These are phyloP conservation scores for Scaptomyza reducta DNA, from an alignment of 2,888 invertebrate genomes.

Conservation along the genomic window DNA sequence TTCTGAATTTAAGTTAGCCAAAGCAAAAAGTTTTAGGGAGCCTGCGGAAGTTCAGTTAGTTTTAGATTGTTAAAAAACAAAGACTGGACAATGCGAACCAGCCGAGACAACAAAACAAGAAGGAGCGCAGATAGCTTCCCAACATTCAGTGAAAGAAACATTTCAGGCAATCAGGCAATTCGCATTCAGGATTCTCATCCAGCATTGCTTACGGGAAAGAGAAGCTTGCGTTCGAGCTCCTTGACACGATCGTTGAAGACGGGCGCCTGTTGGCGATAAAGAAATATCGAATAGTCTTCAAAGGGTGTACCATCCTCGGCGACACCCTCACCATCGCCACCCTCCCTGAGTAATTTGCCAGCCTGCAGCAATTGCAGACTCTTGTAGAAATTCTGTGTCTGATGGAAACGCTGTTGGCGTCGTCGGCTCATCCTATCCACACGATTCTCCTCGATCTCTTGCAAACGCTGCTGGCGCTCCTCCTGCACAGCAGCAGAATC, in stretches of 20 bases:
- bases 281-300: constrained; percentile 93
- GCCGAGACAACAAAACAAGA: constrained; percentile 13
- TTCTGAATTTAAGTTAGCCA: constrained; percentile 26
- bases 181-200: constrained; percentile 45
- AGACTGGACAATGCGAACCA: constrained; percentile 15
- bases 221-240: constrained; percentile 90
- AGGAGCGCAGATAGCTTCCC: constrained; percentile 39
- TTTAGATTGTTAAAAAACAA: constrained; percentile 14
- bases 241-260: constrained; percentile 93
- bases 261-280: constrained; percentile 93
- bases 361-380: constrained; percentile 93
- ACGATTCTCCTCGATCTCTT: constrained; percentile 90
- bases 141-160: constrained; percentile 31
- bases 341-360: constrained; percentile 87
- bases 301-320: constrained; percentile 88
- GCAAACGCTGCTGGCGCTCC: constrained; percentile 90
- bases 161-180: constrained; percentile 32
- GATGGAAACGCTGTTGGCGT: constrained; percentile 89
- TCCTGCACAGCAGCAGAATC: constrained; percentile 85
- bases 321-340: constrained; percentile 80
- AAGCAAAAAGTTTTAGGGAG: constrained; percentile 1
- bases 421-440: constrained; percentile 88
- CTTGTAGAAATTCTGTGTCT: constrained; percentile 92
- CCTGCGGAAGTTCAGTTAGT: constrained; percentile 22
- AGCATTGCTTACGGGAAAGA: constrained; percentile 88